These are phyloP conservation scores for Adoxophyes honmai DNA, from an alignment of 1,140 invertebrate genomes.

Conservation along the genomic window DNA sequence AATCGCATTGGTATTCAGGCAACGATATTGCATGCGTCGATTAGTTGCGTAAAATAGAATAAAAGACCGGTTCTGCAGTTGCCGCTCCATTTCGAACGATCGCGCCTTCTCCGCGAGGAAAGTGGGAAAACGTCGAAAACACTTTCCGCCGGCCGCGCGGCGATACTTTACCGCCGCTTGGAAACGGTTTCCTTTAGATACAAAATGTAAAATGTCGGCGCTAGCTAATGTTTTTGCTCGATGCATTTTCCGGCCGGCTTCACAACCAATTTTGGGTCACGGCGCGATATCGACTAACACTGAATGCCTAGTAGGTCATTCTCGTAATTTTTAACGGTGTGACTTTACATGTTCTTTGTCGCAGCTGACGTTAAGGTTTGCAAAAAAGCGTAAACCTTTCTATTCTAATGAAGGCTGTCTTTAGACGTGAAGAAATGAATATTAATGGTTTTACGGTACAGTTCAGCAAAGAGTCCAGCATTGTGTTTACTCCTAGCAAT, in stretches of 20 bases:
- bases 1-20: conserved; percentile 49
- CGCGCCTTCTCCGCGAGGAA: conserved; percentile 21
- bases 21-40: conserved; percentile 47
- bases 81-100: conserved; percentile 54
- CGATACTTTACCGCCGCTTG: not conserved
- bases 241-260: not conserved
- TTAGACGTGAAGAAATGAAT: no score
- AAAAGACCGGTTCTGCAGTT: conserved; percentile 48
- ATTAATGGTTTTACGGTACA: no score
- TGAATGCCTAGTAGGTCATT: not conserved
- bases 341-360: not conserved
- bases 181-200: not conserved
- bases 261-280: not conserved
- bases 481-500: no score
- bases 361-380: no score
- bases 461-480: no score
- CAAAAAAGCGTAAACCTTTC: no score
- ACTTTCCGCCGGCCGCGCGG: conserved; percentile 14
- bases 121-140: conserved; percentile 30
- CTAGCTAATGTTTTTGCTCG: not conserved
- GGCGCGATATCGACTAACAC: not conserved
- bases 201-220: not conserved
- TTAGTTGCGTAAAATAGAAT: conserved; percentile 53
- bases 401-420: no score
- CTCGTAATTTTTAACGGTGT: not conserved